Conservation (phyloP, 2,888 invertebrate species). For the Troglohyphantes excavatus region DNA sequence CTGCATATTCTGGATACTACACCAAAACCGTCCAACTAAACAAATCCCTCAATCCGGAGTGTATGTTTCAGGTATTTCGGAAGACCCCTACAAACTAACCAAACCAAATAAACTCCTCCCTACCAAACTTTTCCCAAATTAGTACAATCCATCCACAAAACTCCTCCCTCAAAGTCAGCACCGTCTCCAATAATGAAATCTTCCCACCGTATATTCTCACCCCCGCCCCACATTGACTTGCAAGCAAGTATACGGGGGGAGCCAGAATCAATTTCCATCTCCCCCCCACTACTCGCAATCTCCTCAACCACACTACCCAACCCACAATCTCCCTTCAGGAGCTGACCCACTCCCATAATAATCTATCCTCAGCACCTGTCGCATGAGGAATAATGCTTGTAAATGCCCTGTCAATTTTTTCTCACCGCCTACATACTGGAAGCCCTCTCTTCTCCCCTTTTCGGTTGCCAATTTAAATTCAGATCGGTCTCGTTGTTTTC, state of each 20-base stretch:
- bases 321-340: background rate
- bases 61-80: too few species aligned
- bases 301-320: background rate
- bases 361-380: conserved; percentile 65
- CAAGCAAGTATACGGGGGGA: background rate
- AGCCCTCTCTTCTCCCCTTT: conserved; percentile 28
- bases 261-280: conserved; percentile 2
- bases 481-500: conserved; percentile 2
- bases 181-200: too few species aligned
- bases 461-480: conserved; percentile 61
- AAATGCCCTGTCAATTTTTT: conserved; percentile 65
- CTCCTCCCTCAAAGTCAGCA: too few species aligned
- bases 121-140: too few species aligned
- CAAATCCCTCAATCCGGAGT: too few species aligned
- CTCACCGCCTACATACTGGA: conserved; percentile 34
- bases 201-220: too few species aligned
- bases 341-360: conserved; percentile 38
- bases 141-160: too few species aligned
- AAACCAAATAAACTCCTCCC: too few species aligned
- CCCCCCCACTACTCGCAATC: background rate
- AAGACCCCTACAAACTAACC: too few species aligned
- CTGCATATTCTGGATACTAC: too few species aligned
- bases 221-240: background rate
- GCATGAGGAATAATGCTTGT: conserved; percentile 50
- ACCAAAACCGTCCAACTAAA: too few species aligned